Conservation (phyloP, 2,888 invertebrate species). For the Limenitis camilla region DNA sequence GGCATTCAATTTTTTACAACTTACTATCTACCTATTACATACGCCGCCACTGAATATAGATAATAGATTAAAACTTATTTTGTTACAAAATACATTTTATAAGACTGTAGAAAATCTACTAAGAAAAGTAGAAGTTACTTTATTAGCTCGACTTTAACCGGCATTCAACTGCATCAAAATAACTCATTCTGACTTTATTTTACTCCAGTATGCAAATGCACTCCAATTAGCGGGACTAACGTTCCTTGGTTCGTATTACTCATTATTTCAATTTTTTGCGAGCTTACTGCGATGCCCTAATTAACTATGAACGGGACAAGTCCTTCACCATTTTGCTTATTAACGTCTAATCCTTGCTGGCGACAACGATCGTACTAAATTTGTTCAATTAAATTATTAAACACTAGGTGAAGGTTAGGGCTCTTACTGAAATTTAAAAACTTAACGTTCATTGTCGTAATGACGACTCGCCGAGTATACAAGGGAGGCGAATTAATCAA, state of each 20-base stretch:
- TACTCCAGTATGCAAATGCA: conserved; percentile 69
- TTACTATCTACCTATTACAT: no score
- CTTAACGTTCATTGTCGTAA: conserved; percentile 68
- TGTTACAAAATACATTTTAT: no score
- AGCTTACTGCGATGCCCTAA: conserved; percentile 50
- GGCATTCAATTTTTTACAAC: no score
- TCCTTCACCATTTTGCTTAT: conserved; percentile 63
- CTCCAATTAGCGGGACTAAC: conserved; percentile 66
- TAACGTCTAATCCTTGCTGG: conserved; percentile 68
- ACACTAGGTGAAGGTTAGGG: conserved; percentile 71
- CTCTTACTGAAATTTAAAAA: conserved; percentile 70
- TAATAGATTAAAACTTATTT: no score
- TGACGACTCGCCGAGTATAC: conserved; percentile 69
- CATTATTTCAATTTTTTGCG: conserved; percentile 64
- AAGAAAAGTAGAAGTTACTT: conserved; percentile 16
- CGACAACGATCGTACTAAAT: conserved; percentile 62
- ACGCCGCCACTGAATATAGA: no score
- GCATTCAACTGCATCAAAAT: conserved; percentile 57
- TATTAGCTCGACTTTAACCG: conserved; percentile 39
- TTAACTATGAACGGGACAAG: conserved; percentile 62
- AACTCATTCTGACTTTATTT: conserved; percentile 60
- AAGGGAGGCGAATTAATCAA: conserved; percentile 75
- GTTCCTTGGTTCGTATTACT: conserved; percentile 62
- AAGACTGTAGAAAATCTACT: no score
- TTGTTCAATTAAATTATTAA: conserved; percentile 69